Base-by-base conservation (phyloP, 2,797 vertebrate genomes). In the Spea hammondii region DNA sequence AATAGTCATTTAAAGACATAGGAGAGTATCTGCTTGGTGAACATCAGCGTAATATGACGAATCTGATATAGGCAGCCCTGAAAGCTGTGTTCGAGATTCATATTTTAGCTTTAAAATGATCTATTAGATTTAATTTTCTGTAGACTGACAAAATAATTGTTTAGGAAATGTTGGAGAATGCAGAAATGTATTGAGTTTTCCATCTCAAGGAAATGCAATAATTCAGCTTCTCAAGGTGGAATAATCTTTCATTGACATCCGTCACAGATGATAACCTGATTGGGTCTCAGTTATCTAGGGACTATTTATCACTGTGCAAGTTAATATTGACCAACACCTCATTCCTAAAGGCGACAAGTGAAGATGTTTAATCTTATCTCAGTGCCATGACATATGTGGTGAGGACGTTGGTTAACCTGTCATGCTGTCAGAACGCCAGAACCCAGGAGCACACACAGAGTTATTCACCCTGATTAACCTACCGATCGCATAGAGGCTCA, bases 161-260 rank as follows among this genome's bases (percentile, higher is more conserved):
- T 75, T 54, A 46, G 50, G 51, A 66, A 75, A 46, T 47, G 49
- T 66, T 54, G 64, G 67, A 55, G 64, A 75, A 67, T 6, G 65
- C 73, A 55, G 45, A 65, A 57, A 4, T 7, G 13, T 67, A 7
- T 8, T 50, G 51, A 48, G 65, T 68, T 76, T 45, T 68, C 57
- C 45, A 57, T 76, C 53, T 49, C 46, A 10, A n/a, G 12, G 65
- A 48, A 46, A 13, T 47, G 13, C 45, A 67, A 49, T 67, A 45
- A 67, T 67, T 67, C 65, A 67, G 5, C 8, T 67, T 12, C 64
- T 67, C 65, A 67, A 67, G 65, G 65, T 67, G 49, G 65, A 5
- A 49, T 45, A 48, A 47, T 4, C 46, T 67, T 13, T 49, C 12
- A 48, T 67, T 67, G 65, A 45, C 65, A 67, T 67, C 65, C 46